phyloP scores from a whole-genome alignment of 2,113 vertebrate species.

The Symphodus melops region DNA sequence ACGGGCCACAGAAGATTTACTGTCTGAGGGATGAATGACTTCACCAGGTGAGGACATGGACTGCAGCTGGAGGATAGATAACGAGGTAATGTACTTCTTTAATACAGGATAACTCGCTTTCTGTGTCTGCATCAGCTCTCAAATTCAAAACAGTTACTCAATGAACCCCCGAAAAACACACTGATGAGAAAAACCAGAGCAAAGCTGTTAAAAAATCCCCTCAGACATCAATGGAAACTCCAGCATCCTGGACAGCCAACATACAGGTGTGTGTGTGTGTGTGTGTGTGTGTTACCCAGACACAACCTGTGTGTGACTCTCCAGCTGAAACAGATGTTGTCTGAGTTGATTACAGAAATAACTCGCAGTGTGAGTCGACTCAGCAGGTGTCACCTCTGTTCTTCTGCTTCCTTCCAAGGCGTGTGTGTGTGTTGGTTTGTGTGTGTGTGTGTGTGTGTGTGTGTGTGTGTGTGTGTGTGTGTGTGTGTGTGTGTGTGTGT shows the following conservation, averaged over 20 bases:
- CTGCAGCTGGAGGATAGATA: too few species aligned
- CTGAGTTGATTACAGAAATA: conserved; percentile 32
- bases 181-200: too few species aligned
- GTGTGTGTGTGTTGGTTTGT: too few species aligned
- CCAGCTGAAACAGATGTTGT: conserved; percentile 45
- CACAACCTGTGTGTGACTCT: background rate
- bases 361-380: conserved; percentile 22
- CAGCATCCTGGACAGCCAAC: background rate
- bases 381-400: conserved; percentile 45
- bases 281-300: conserved; percentile 4
- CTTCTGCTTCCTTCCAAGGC: conserved; percentile 40
- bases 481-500: background rate
- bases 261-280: background rate
- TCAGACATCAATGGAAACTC: too few species aligned
- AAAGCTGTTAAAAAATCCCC: too few species aligned
- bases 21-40: background rate
- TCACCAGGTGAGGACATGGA: background rate
- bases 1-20: conserved; percentile 4
- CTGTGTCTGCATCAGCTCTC: too few species aligned
- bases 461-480: too few species aligned
- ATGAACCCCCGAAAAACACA: background rate
- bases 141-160: too few species aligned
- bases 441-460: too few species aligned
- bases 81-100: background rate
- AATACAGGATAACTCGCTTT: too few species aligned